Base-by-base conservation (phyloP, 2,797 vertebrate genomes). In the Sardinella longiceps region DNA sequence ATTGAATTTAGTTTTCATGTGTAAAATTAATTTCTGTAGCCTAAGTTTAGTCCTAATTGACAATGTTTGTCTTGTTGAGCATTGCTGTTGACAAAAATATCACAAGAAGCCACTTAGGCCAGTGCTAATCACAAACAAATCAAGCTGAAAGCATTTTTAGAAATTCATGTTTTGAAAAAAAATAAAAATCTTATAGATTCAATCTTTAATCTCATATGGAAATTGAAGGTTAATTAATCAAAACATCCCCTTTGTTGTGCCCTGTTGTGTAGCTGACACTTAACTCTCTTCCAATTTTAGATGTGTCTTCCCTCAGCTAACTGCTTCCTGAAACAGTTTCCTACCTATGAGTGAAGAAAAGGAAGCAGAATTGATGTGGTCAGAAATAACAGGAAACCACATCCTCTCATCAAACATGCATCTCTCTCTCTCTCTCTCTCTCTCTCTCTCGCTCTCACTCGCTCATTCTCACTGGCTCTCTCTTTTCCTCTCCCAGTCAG, bases 391-490 rank as follows among this genome's bases (percentile, higher is more conserved):
- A 70, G 66, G 37, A 70, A 28, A 28, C 25, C 82, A 50, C 58
- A 60, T 83, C 82, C 63, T 83, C 46, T 66, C 39, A 63, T 83
- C 45, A 74, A 74, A 15, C 30, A 74, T 37, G 66, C 66, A 33
- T 37, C 30, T 37, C 30, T 37, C 25, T 70, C 63, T 70, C 25
- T 11, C 11, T 33, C 63, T 70, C 28, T 70, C 63, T 70, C 28
- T 28, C 60, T 28, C 60, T 63, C 60, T 12, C 48, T 63, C n/a
- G 23, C 58, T 63, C 60, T n/a, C 58, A n/a, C 58, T 60, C 58
- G 2, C 58, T 60, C 58, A n/a, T n/a, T 63, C n/a, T 63, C 58
- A 5, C 58, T 28, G n/a, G 25, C 58, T 25, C 58, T 83, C 82
- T 45, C 18, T 63, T 39, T 28, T 9, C 81, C 15, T 83, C 43